These are phyloP conservation scores for Cheumatopsyche charites DNA, from an alignment of 1,140 invertebrate species.

Conservation along the genomic window DNA sequence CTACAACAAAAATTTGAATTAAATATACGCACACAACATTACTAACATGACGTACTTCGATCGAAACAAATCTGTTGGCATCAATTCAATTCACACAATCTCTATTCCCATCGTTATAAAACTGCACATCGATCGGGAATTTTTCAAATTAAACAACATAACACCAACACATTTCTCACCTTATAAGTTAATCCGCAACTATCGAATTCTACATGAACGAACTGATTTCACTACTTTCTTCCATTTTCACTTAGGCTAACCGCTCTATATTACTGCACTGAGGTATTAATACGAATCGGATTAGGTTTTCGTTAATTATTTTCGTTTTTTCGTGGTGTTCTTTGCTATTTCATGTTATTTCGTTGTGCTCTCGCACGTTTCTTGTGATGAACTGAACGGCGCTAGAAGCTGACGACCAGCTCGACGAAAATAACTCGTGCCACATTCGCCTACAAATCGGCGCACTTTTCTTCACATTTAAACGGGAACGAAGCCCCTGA, in stretches of 20 bases:
- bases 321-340: constrained; percentile 4
- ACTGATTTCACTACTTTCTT: not conserved
- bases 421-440: constrained; percentile 8
- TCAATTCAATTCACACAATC: not conserved
- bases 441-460: constrained; percentile 18
- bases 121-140: too few species aligned
- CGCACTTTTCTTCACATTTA: constrained; percentile 3
- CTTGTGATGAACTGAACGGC: not conserved
- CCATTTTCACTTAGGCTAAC: not conserved
- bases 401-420: not conserved
- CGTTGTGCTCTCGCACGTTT: not conserved
- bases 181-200: not conserved
- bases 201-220: too few species aligned
- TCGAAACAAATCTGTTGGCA: not conserved
- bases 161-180: not conserved
- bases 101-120: not conserved
- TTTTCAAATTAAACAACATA: not conserved
- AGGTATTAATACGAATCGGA: not conserved
- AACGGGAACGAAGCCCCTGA: not conserved
- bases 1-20: constrained; percentile 9
- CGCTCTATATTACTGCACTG: not conserved
- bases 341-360: not conserved
- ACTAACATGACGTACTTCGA: not conserved
- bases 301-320: not conserved
- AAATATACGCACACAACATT: too few species aligned